Evolutionary conservation across 1,140 invertebrate species (phyloP), one percentile per base, ranked within the genome.

Genomic region (Asobara japonica): DNA sequence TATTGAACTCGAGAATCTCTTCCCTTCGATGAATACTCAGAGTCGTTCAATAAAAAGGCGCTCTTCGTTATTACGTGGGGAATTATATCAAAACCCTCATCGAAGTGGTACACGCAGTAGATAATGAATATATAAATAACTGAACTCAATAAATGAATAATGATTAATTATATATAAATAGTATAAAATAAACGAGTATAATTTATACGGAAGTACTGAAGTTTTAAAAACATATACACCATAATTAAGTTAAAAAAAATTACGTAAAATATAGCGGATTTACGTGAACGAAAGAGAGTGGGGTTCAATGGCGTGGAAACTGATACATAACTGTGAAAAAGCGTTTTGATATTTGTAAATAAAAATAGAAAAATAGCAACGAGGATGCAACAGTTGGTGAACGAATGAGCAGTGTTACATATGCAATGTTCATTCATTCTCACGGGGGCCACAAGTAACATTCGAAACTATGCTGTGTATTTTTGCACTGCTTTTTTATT

Each of bases 301-400:
- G 61, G 51, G 18, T 18, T 45, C n/a, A 25, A 25, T 56, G 18
- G 22, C 3, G 3, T 3, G 18, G 18, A 51, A 1, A 22, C 18
- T 77, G 76, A 74, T 79, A 61, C 73, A 74, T 74, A 78, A 78
- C 64, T 61, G 74, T 71, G 68, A 74, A 68, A 56, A 74, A 73
- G 66, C 48, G 64, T 75, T 74, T 73, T 75, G 65, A 72, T 65
- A 79, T 76, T n/a, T 79, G 80, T 73, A 79, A 80, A 79, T 76
- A 76, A 73, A 56, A 73, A 76, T 77, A 71, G 70, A 45, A 25
- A 67, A 45, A 45, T 67, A 75, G 38, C 48, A 25, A 56, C 11
- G 22, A 56, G 22, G 51, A 56, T 56, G 51, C 25, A 25, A 25
- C 13, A 56, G 2, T 27, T 56, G 18, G 10, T 56, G 51, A 51